Conservation (phyloP, 23 tunicate genomes). For the Ascidia mentula region DNA sequence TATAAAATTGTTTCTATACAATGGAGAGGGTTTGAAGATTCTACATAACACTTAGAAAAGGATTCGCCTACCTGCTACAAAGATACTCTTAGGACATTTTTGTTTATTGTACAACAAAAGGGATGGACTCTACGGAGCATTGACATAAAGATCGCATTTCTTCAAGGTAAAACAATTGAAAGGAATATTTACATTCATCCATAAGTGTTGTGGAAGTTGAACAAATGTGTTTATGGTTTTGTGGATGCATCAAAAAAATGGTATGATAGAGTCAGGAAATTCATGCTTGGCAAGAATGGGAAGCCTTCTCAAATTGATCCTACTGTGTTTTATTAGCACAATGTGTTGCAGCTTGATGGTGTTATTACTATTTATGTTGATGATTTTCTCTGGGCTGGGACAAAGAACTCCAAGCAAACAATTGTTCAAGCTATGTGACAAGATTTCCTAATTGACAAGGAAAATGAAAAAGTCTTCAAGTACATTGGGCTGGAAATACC, state of each 20-base stretch:
- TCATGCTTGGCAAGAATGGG: background rate
- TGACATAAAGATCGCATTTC: background rate
- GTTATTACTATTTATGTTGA: conserved; percentile 21
- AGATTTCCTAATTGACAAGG: background rate
- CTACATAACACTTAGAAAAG: no score
- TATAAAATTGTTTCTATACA: no score
- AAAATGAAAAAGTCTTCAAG: background rate
- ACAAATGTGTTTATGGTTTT: background rate
- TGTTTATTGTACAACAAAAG: background rate
- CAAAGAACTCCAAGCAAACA: background rate
- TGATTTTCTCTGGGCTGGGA: conserved; percentile 28
- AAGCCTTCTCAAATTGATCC: background rate
- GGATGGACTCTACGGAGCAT: background rate
- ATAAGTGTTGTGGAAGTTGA: background rate
- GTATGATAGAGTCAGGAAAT: background rate
- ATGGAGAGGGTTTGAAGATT: no score
- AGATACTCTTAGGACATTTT: background rate
- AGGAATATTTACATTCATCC: background rate
- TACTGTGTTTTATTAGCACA: background rate
- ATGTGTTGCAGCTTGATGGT: background rate
- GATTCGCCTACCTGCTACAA: background rate
- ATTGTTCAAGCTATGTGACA: background rate
- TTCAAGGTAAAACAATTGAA: background rate
- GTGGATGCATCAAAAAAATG: background rate
- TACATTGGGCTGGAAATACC: conserved; percentile 13